Evolutionary conservation across 2,113 vertebrate species (phyloP), one percentile per base, ranked within the genome.

Genomic region (Erythrocercus mccallii): DNA sequence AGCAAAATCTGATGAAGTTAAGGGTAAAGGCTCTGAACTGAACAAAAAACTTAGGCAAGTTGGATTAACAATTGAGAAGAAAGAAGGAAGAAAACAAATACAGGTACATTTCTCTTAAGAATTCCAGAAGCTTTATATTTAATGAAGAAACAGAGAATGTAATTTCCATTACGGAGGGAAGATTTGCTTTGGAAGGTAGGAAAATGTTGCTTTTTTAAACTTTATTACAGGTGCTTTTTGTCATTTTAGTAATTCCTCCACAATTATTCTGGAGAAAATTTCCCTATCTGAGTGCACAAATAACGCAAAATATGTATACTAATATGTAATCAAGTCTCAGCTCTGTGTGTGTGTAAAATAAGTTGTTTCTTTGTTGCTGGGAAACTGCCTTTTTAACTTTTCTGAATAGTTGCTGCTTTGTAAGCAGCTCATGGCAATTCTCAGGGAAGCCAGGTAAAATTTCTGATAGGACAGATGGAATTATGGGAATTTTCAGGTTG

Each of bases 21-120:
- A 73, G 47, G 93, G 92, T 77, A 95, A 76, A 92, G 96, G 96
- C 44, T 94, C 96, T 0, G 71, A 95, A 69, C 74, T 95, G 56
- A 96, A 92, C 45, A 92, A 54, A 57, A 96, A 35, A 79, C n/a
- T 97, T 74, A 95, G 62, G 44, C 74, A 94, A 94, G n/a, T 95
- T 87, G 97, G 95, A 85, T 76, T 88, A 89, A 79, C 66, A 77
- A 88, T 96, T 92, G 96, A 97, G 87, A 92, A 89, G 81, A 86
- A 90, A 58, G 95, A 97, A 90, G 94, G 97, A 92, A 96, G 97
- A 81, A 96, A 96, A 93, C 73, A 93, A 93, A 78, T 95, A 82
- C 92, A 93, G 96, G 97, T 96, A 94, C 6, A 6, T 70, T 81
- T 79, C 37, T 68, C 28, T 58, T 72, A 81, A 91, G 19, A 91